Evolutionary conservation across 2,113 vertebrate species (phyloP).

Genomic region (Periophthalmodon schlosseri): DNA sequence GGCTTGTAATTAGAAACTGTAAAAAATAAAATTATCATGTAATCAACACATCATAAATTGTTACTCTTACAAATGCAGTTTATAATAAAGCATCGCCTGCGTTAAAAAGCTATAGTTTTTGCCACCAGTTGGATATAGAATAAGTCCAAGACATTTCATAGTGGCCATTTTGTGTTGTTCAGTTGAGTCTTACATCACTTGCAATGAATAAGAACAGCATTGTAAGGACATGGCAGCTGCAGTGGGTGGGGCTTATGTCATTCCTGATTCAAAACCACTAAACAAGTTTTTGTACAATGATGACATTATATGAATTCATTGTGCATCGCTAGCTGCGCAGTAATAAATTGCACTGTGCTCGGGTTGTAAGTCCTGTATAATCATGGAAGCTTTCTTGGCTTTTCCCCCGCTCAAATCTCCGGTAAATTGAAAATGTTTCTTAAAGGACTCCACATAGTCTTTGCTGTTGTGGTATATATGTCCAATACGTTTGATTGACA

Average conservation of each 20-base stretch:
- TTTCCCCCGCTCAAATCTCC: constrained; percentile 14
- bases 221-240: not conserved
- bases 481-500: constrained; percentile 36
- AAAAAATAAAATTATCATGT: too few relatives aligned
- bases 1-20: too few relatives aligned
- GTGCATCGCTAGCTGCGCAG: constrained; percentile 58
- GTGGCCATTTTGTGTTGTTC: too few relatives aligned
- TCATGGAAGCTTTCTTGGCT: constrained; percentile 30
- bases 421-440: constrained; percentile 15
- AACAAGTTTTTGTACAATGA: constrained; percentile 13
- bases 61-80: too few relatives aligned
- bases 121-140: not conserved
- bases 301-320: constrained; percentile 7
- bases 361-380: constrained; percentile 1
- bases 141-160: too few relatives aligned
- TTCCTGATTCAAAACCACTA: constrained; percentile 5
- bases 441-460: constrained; percentile 2
- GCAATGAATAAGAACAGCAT: not conserved
- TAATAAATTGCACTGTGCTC: constrained; percentile 55
- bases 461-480: not conserved
- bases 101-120: too few relatives aligned
- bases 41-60: too few relatives aligned
- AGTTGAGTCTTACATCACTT: too few relatives aligned
- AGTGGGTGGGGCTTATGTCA: not conserved
- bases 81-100: too few relatives aligned